Base-by-base conservation (phyloP, 1,140 invertebrate species). In the Eriocheir sinensis region DNA sequence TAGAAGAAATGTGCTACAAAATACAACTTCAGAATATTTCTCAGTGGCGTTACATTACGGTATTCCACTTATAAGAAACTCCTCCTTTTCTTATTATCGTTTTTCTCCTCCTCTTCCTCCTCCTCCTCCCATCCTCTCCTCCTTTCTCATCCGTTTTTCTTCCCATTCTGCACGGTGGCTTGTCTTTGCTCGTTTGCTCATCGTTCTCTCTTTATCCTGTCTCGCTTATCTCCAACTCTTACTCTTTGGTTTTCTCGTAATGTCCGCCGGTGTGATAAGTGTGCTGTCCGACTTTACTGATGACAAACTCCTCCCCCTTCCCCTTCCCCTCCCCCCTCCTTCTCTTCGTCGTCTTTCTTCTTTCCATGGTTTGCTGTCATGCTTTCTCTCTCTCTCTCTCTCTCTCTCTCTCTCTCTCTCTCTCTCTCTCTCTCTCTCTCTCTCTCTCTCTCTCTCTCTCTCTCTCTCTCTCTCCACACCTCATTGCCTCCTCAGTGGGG, bases 371-470 rank as follows among this genome's bases (percentile, higher is more conserved):
- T 44, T 40, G 30, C 41, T 44, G 32, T 32, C 41, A 32, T 32
- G 30, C 44, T 44, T 15, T 44, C 36, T 80, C 38, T 40, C 38
- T 83, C 38, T 83, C 38, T 34, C 36, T 41, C 38, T 40, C 40
- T 41, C 60, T 40, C 34, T 36, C 41, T 38, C 41, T 79, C 79
- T 79, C 79, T 79, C 34, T 79, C 79, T 79, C 34, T 79, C 79
- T 81, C 60, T 81, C 36, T 41, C 60, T 79, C 4, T 81, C 79
- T 40, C 79, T 81, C 91, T 81, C 53, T 92, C 72, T 81, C 72
- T 92, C 79, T 92, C 48, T 60, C 89, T 60, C 44, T 91, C 44
- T 53, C 89, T 91, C 72, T 92, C 79, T 92, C 48, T 60, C 89
- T 60, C 44, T 91, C 44, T 53, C 89, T 92, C 3, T 92, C 72